These are phyloP conservation scores for Cheilosia vulpina DNA, from an alignment of 2,888 invertebrate species.

Conservation along the genomic window DNA sequence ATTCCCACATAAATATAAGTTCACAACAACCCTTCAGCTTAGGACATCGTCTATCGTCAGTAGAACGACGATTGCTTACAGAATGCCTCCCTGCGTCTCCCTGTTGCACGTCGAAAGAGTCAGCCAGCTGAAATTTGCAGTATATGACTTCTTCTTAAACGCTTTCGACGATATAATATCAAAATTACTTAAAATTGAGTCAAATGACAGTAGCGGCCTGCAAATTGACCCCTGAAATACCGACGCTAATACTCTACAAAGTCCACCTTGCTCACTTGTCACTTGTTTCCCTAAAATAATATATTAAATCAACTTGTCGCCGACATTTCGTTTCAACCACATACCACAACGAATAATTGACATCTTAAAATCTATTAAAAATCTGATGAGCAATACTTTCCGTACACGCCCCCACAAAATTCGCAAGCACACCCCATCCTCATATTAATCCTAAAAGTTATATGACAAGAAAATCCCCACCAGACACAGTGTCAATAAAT, in stretches of 20 bases:
- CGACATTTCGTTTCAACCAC: not conserved
- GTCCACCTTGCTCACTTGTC: not conserved
- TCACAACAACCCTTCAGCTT: too few relatives aligned
- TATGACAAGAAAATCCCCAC: constrained; percentile 39
- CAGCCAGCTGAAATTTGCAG: too few relatives aligned
- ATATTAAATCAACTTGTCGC: constrained; percentile 30
- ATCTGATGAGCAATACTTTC: constrained; percentile 13
- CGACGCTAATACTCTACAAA: not conserved
- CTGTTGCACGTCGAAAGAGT: too few relatives aligned
- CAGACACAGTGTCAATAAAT: constrained; percentile 67
- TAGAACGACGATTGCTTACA: too few relatives aligned
- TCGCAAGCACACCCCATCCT: not conserved
- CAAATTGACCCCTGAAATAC: not conserved
- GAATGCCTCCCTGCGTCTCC: too few relatives aligned
- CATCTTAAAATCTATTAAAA: constrained; percentile 27
- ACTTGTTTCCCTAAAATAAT: not conserved
- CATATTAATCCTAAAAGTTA: not conserved
- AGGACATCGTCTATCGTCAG: too few relatives aligned
- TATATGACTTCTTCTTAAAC: too few relatives aligned
- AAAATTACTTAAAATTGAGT: too few relatives aligned
- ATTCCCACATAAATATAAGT: too few relatives aligned
- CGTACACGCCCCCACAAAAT: constrained; percentile 3
- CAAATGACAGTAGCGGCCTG: not conserved
- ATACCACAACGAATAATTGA: not conserved
- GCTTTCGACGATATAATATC: too few relatives aligned